Percentiles rank a stretch among this genome's conserved stretches.
phyloP scores from a whole-genome alignment of 1,140 invertebrate species.

The Lepidurus couesii region DNA sequence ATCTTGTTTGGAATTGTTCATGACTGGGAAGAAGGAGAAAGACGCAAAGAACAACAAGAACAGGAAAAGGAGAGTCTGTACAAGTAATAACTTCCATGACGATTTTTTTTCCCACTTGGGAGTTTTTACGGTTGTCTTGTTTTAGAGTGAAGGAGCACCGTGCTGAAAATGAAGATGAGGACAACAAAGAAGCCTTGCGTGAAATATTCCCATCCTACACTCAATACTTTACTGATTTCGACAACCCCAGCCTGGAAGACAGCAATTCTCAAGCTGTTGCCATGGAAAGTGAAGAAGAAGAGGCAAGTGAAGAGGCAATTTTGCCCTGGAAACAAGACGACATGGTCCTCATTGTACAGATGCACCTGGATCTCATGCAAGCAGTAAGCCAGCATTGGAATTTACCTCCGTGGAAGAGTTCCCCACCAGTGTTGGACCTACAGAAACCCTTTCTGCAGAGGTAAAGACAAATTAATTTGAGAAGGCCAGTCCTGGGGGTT shows the following conservation, averaged over 20 bases:
- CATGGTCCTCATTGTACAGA: conserved; percentile 15
- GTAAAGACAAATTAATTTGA: not conserved
- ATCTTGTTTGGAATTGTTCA: conserved; percentile 15
- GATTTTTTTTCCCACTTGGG: conserved; percentile 21
- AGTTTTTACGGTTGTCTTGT: no score
- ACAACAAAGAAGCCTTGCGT: conserved; percentile 25
- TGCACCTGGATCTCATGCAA: conserved; percentile 24
- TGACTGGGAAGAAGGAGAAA: conserved; percentile 53
- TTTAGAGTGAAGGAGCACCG: conserved; percentile 27
- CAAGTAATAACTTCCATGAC: conserved; percentile 51
- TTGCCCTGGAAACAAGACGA: not conserved
- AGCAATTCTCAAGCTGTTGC: not conserved
- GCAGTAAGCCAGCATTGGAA: not conserved
- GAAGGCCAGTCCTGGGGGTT: not conserved
- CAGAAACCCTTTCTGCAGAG: not conserved
- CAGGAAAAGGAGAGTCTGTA: conserved; percentile 70
- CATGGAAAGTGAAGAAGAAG: conserved; percentile 7
- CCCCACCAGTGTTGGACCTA: not conserved
- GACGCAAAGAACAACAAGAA: conserved; percentile 58
- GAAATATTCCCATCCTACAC: conserved; percentile 34
- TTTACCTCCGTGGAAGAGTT: not conserved
- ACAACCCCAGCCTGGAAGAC: not conserved
- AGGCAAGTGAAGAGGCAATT: conserved; percentile 6
- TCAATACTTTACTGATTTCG: conserved; percentile 25
- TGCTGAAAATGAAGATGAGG: not conserved